These are phyloP conservation scores for Calliphora vomitoria DNA, from an alignment of 2,888 invertebrate species.

Conservation along the genomic window DNA sequence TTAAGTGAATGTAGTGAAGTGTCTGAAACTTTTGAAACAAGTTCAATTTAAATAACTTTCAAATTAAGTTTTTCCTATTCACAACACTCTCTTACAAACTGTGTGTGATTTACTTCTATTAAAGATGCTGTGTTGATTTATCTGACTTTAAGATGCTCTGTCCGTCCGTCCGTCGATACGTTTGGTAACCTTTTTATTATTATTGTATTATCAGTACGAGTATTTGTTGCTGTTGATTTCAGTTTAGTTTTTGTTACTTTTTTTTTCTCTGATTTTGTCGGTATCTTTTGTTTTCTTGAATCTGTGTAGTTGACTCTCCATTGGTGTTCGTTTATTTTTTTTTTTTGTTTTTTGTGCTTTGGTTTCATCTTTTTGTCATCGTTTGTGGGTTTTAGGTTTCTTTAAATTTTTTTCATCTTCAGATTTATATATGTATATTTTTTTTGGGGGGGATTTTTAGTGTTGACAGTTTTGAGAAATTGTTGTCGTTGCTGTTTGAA, in stretches of 20 bases:
- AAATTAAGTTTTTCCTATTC: too few species aligned
- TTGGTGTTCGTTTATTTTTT: conserved; percentile 64
- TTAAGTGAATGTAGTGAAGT: too few species aligned
- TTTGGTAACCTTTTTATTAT: conserved; percentile 54
- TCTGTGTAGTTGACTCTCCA: conserved; percentile 71
- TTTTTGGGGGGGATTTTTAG: conserved; percentile 26
- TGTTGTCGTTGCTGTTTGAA: conserved; percentile 39
- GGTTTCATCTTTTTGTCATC: conserved; percentile 58
- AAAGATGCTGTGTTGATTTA: conserved; percentile 52
- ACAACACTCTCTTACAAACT: conserved; percentile 32
- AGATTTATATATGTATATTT: conserved; percentile 21
- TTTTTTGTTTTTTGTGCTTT: background rate
- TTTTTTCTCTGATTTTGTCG: conserved; percentile 37
- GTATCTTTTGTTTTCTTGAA: conserved; percentile 56
- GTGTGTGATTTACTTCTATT: conserved; percentile 37
- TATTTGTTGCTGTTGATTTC: conserved; percentile 47
- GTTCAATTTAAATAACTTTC: too few species aligned
- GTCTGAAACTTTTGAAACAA: too few species aligned
- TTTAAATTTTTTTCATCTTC: conserved; percentile 14
- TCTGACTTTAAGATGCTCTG: conserved; percentile 32
- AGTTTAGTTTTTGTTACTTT: conserved; percentile 34
- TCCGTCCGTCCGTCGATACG: conserved; percentile 14
- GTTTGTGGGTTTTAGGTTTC: conserved; percentile 61
- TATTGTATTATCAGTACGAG: conserved; percentile 56
- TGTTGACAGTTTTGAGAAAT: conserved; percentile 71